These are phyloP conservation scores for Drosophila crucigera DNA, from an alignment of 2,888 invertebrate genomes.

Conservation along the genomic window DNA sequence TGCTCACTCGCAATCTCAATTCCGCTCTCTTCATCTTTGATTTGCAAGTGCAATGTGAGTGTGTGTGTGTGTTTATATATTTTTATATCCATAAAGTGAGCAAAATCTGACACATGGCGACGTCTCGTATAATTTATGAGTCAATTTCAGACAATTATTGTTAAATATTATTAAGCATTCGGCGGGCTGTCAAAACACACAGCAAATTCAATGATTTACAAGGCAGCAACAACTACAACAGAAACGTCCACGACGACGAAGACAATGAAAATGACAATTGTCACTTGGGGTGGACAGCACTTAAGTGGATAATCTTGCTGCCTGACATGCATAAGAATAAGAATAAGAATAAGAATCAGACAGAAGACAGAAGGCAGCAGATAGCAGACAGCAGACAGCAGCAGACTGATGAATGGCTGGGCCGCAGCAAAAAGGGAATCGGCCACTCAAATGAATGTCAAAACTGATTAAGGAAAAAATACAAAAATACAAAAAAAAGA, in stretches of 20 bases:
- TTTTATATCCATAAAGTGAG: constrained; percentile 67
- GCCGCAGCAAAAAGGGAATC: constrained; percentile 66
- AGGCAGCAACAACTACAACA: constrained; percentile 37
- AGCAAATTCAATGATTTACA: constrained; percentile 79
- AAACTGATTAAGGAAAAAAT: constrained; percentile 74
- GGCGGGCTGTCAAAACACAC: constrained; percentile 82
- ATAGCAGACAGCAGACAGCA: constrained; percentile 11
- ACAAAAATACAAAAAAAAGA: not conserved
- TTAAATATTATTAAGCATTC: constrained; percentile 84
- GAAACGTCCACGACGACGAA: constrained; percentile 18
- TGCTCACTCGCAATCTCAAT: not conserved
- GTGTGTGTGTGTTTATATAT: constrained; percentile 11
- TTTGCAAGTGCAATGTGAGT: constrained; percentile 54
- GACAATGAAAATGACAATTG: constrained; percentile 67
- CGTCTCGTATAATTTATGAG: constrained; percentile 82
- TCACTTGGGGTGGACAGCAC: constrained; percentile 69
- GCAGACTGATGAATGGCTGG: constrained; percentile 50
- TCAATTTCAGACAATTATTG: constrained; percentile 84
- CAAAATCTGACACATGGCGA: constrained; percentile 71
- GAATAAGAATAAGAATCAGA: constrained; percentile 42
- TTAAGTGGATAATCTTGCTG: constrained; percentile 80
- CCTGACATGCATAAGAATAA: constrained; percentile 70
- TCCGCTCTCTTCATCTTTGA: constrained; percentile 4
- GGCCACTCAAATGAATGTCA: constrained; percentile 82
- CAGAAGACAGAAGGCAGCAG: constrained; percentile 32